Conservation (phyloP, 2,888 invertebrate species). For the Phyllotreta striolata region DNA sequence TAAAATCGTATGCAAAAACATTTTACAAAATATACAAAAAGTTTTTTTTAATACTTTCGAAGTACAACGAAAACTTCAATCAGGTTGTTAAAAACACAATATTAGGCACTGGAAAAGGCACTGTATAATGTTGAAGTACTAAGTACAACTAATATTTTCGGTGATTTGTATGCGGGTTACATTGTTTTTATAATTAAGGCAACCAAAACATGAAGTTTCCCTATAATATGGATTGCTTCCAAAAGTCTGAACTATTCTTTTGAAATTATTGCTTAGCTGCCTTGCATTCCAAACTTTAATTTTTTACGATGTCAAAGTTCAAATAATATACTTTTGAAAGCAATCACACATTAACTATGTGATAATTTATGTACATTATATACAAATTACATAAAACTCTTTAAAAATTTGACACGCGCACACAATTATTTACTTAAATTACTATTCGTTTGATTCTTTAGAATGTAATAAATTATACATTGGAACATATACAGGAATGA, state of each 20-base stretch:
- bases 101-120: constrained; percentile 57
- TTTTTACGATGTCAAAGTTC: not conserved
- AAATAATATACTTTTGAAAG: constrained; percentile 30
- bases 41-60: constrained; percentile 44
- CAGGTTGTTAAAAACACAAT: constrained; percentile 20
- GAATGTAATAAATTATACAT: constrained; percentile 29
- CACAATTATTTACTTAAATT: constrained; percentile 17
- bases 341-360: constrained; percentile 15
- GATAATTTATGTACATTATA: constrained; percentile 33
- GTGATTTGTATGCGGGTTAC: not conserved
- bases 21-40: constrained; percentile 59
- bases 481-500: constrained; percentile 30
- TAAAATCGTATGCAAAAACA: constrained; percentile 47
- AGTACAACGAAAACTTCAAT: constrained; percentile 32
- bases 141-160: constrained; percentile 8
- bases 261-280: constrained; percentile 17
- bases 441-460: constrained; percentile 7
- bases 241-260: constrained; percentile 11
- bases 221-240: constrained; percentile 11
- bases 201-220: constrained; percentile 25
- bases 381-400: constrained; percentile 20
- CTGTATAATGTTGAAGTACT: constrained; percentile 49
- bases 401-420: constrained; percentile 23
- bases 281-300: constrained; percentile 2
- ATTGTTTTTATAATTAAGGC: constrained; percentile 1